Evolutionary conservation across 1,140 invertebrate species (phyloP).

Genomic region (Harlomillsia oculata): DNA sequence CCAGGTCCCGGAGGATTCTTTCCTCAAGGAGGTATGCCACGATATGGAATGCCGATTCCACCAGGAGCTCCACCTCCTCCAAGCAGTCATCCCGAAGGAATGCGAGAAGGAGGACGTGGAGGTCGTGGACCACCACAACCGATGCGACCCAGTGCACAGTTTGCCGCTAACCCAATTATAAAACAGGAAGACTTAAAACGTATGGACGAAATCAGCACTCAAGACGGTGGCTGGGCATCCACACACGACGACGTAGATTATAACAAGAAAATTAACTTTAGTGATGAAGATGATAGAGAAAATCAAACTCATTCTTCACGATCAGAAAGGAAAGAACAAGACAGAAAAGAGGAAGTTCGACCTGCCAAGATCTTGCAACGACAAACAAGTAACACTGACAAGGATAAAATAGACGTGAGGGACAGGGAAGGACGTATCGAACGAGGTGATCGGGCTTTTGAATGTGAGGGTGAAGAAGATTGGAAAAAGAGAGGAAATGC

Average conservation of each 20-base stretch:
- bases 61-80: constrained; percentile 25
- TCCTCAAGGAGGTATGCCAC: constrained; percentile 16
- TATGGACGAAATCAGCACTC: constrained; percentile 74
- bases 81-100: constrained; percentile 4
- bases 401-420: constrained; percentile 9
- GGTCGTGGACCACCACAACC: constrained; percentile 8
- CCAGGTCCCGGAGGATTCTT: constrained; percentile 20
- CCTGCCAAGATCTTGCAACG: constrained; percentile 7
- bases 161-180: constrained; percentile 58
- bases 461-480: constrained; percentile 16
- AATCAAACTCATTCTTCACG: constrained; percentile 9
- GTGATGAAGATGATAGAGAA: constrained; percentile 64
- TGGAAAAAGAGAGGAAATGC: constrained; percentile 12
- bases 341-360: not conserved
- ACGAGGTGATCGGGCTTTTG: not conserved
- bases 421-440: constrained; percentile 4
- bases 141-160: constrained; percentile 23
- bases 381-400: constrained; percentile 11
- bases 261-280: constrained; percentile 87
- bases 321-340: not conserved
- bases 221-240: constrained; percentile 77
- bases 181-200: constrained; percentile 82
- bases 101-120: constrained; percentile 1
- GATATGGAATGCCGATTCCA: constrained; percentile 34
- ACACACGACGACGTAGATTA: constrained; percentile 88